phyloP scores from a whole-genome alignment of 1,140 invertebrate genomes.

The Megalonaias nervosa region DNA sequence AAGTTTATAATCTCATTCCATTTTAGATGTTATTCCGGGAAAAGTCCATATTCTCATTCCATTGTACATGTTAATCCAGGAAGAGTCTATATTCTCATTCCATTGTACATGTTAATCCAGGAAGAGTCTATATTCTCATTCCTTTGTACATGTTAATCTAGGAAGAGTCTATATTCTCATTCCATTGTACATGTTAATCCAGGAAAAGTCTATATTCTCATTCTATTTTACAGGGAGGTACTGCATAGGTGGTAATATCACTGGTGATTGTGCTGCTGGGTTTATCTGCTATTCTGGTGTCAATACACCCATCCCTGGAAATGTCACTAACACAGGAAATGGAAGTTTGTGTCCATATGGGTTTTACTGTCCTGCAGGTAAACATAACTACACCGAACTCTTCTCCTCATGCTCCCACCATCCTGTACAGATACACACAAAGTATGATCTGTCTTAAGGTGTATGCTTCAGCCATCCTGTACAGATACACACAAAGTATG shows the following conservation, averaged over 20 bases:
- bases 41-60: no score
- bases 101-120: constrained; percentile 12
- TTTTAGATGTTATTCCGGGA: no score
- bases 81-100: constrained; percentile 31
- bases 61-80: constrained; percentile 62
- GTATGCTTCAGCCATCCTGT: no score
- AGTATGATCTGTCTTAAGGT: no score
- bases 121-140: no score
- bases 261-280: constrained; percentile 63
- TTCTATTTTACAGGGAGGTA: constrained; percentile 58
- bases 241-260: constrained; percentile 60
- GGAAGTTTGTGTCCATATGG: constrained; percentile 64
- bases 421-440: no score
- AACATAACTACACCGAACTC: neutral
- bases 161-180: no score
- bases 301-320: constrained; percentile 51
- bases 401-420: neutral
- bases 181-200: constrained; percentile 55
- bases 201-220: constrained; percentile 45
- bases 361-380: constrained; percentile 64
- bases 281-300: constrained; percentile 55
- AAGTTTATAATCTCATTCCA: no score
- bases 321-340: constrained; percentile 32
- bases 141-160: no score
- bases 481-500: no score